Conservation (phyloP, 2,888 invertebrate genomes). For the Drosophila mimica region DNA sequence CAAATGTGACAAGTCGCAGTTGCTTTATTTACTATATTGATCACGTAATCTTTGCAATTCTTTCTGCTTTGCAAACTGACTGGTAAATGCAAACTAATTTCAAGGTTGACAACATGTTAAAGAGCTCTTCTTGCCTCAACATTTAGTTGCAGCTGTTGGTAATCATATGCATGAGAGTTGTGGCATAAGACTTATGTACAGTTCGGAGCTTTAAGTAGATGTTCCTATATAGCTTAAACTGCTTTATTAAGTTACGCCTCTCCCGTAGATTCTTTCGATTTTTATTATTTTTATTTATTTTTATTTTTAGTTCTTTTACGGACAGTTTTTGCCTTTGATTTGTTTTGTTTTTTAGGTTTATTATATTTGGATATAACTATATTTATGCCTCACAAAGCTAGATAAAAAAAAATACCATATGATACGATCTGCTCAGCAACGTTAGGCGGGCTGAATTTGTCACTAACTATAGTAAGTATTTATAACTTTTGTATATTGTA, state of each 20-base stretch:
- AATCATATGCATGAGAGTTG: slow-evolving; percentile 2
- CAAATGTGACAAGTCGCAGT: slow-evolving; percentile 8
- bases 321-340: slow-evolving; percentile 7
- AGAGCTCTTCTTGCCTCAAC: background rate
- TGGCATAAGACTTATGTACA: slow-evolving; percentile 41
- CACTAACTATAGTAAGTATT: slow-evolving; percentile 65
- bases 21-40: slow-evolving; percentile 16
- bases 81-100: background rate
- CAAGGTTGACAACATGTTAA: slow-evolving; percentile 3
- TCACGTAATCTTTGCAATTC: slow-evolving; percentile 22
- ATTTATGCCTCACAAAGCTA: slow-evolving; percentile 30
- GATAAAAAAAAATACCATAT: slow-evolving; percentile 20
- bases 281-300: too few relatives aligned
- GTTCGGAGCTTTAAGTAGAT: slow-evolving; percentile 25
- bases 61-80: slow-evolving; percentile 4
- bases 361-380: slow-evolving; percentile 10
- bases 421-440: slow-evolving; percentile 60
- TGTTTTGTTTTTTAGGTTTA: background rate
- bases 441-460: slow-evolving; percentile 74
- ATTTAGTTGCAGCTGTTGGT: slow-evolving; percentile 18
- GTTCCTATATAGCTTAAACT: slow-evolving; percentile 12
- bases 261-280: slow-evolving; percentile 20
- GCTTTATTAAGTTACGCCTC: slow-evolving; percentile 22
- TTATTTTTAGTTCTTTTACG: background rate
- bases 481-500: slow-evolving; percentile 51